These are phyloP conservation scores for Lepisosteus oculatus DNA, from an alignment of 2,113 vertebrate genomes.

Conservation along the genomic window DNA sequence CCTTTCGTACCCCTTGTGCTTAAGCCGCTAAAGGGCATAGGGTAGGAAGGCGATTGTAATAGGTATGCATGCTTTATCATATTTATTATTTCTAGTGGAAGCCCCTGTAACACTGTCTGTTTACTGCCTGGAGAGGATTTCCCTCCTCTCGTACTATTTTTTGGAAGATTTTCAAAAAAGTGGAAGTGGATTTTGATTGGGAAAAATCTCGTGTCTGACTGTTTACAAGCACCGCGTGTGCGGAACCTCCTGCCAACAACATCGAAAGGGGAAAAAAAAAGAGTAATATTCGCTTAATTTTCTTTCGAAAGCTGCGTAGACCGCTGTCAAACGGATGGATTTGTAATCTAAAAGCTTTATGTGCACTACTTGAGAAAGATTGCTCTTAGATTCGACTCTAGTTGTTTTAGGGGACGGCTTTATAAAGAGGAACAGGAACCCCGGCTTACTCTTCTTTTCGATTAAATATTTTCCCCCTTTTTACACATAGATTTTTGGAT, in stretches of 20 bases:
- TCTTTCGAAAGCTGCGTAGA: constrained; percentile 10
- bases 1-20: constrained; percentile 48
- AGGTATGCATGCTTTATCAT: constrained; percentile 42
- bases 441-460: not conserved
- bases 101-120: constrained; percentile 50
- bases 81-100: constrained; percentile 43
- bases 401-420: constrained; percentile 27
- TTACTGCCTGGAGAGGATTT: constrained; percentile 58
- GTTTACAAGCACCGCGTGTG: constrained; percentile 92
- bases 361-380: constrained; percentile 6
- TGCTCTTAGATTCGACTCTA: constrained; percentile 9
- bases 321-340: constrained; percentile 2
- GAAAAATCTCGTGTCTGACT: constrained; percentile 89
- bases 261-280: constrained; percentile 26
- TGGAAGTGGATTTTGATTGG: constrained; percentile 89
- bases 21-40: constrained; percentile 55
- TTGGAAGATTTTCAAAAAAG: constrained; percentile 88
- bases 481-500: constrained; percentile 19
- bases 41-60: constrained; percentile 38
- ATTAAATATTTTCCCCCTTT: not conserved
- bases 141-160: constrained; percentile 77
- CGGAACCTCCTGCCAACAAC: constrained; percentile 76
- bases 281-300: constrained; percentile 11
- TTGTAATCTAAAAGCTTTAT: constrained; percentile 14
- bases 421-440: constrained; percentile 48